A percentile compares a stretch with the other conserved stretches of the same genome.
Conservation (phyloP, 2,888 invertebrate species). For the Dugesia japonica region DNA sequence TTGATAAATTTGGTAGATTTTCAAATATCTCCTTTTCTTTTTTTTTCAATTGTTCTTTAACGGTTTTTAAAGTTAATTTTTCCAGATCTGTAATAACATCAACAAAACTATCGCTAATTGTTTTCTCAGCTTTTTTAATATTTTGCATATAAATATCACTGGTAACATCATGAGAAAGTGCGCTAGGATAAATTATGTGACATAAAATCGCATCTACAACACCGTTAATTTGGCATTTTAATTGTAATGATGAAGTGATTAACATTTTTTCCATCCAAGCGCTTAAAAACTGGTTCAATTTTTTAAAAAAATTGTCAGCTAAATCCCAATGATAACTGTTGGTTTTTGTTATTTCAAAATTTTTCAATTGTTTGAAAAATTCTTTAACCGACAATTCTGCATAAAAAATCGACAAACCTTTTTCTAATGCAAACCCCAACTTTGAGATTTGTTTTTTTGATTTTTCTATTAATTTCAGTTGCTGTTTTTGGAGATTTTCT, state of each 20-base stretch:
- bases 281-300: background rate
- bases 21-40: background rate
- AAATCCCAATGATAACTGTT: background rate
- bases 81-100: background rate
- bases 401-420: background rate
- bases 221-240: background rate
- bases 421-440: background rate
- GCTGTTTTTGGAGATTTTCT: background rate
- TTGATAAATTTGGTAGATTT: background rate
- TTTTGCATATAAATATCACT: background rate
- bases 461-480: background rate
- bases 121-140: constrained; percentile 7
- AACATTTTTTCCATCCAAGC: constrained; percentile 1
- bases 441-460: background rate
- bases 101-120: background rate
- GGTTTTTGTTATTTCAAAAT: background rate
- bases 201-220: background rate
- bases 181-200: background rate
- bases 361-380: background rate
- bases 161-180: background rate
- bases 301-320: background rate
- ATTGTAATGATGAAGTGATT: background rate
- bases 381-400: background rate
- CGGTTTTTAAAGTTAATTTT: background rate
- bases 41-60: constrained; percentile 3